These are phyloP conservation scores for Lepidostoma basale DNA, from an alignment of 1,140 invertebrate genomes.

Conservation along the genomic window DNA sequence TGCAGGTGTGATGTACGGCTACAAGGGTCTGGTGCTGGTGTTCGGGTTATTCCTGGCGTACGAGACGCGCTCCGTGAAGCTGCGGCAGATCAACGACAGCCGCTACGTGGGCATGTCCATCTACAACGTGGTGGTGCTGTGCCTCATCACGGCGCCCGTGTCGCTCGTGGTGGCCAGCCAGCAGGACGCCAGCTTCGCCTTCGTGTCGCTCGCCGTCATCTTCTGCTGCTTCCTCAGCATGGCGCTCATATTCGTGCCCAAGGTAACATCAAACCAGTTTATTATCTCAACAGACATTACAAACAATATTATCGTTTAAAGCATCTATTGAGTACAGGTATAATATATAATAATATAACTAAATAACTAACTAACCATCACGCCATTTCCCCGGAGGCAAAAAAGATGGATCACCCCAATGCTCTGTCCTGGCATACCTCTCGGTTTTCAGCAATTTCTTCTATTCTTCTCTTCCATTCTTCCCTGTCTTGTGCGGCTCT, in stretches of 20 bases:
- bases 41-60: constrained; percentile 98
- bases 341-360: no score
- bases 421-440: no score
- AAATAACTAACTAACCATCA: no score
- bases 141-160: constrained; percentile 95
- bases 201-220: constrained; percentile 92
- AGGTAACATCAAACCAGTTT: constrained; percentile 74
- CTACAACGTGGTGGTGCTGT: constrained; percentile 98
- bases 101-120: constrained; percentile 98
- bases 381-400: no score
- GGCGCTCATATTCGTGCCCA: constrained; percentile 95
- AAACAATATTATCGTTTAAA: no score
- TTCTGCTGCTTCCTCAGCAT: constrained; percentile 97
- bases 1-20: constrained; percentile 91
- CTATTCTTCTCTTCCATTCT: no score
- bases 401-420: no score
- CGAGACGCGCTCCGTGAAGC: constrained; percentile 95
- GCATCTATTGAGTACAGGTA: no score
- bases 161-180: constrained; percentile 95
- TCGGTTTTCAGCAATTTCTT: no score
- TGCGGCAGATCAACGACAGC: constrained; percentile 93
- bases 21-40: constrained; percentile 94
- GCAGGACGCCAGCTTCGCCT: constrained; percentile 96
- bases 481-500: no score
- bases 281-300: no score